Base-by-base conservation (phyloP, 2,888 invertebrate species). In the Lasioglossum vierecki region DNA sequence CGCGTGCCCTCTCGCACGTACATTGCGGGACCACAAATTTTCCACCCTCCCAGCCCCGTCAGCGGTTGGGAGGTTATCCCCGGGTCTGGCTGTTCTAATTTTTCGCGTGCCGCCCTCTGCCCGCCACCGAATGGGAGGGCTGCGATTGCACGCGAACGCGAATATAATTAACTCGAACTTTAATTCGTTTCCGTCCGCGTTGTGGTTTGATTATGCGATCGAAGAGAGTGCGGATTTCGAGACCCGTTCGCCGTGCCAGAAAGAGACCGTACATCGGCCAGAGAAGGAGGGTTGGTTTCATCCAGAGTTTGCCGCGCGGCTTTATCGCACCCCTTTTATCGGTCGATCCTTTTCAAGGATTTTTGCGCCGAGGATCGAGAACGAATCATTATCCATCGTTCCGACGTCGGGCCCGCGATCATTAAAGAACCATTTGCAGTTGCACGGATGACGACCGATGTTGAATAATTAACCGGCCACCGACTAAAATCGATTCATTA, bases 401-500 rank as follows among this genome's bases (percentile, higher is more conserved):
- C 35, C 8, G 18, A 57, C 53, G 0, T 26, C 63, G 63, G 30
- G 35, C 57, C n/a, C 39, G 1, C 66, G 84, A 79, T 84, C 88
- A 88, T 90, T 90, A 88, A 90, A 88, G 87, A 90, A 90, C 81
- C 88, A 88, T 90, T 84, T 79, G 83, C 84, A 88, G 87, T 83
- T 84, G 87, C 87, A 80, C 83, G 88, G 82, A 88, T 88, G 82
- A 84, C 84, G 87, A 79, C 83, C 88, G 85, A 84, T 82, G 85
- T 82, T 88, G 88, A 90, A 90, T 90, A 90, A 90, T 90, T 90
- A 90, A 88, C 88, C 80, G 82, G 80, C 84, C 83, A 79, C 83
- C 85, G 87, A 88, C 90, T 86, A 83, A 90, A 90, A 90, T 90
- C 90, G 89, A 90, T 90, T 90, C 83, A 84, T 88, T 90, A 90